Conservation (phyloP, 2,888 invertebrate species). For the Steinernema hermaphroditum region DNA sequence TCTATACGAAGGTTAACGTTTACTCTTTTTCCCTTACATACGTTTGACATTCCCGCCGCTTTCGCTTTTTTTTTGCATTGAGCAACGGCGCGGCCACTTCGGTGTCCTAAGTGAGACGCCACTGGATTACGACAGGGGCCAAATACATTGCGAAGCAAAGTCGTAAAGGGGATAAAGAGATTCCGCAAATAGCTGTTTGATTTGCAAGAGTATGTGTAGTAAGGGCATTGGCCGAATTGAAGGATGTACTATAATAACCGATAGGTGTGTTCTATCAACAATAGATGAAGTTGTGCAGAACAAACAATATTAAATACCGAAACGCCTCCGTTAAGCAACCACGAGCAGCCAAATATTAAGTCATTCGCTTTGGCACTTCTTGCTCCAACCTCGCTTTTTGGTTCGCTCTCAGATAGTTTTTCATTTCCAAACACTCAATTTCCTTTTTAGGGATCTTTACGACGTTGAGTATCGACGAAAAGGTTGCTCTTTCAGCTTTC, state of each 20-base stretch:
- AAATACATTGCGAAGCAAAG: background rate
- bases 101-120: background rate
- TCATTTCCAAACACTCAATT: constrained; percentile 30
- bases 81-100: background rate
- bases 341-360: too few relatives aligned
- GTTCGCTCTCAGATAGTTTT: constrained; percentile 16
- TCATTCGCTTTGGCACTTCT: too few relatives aligned
- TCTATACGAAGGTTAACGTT: constrained; percentile 38
- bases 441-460: constrained; percentile 31
- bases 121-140: constrained; percentile 16
- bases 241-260: too few relatives aligned
- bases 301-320: too few relatives aligned
- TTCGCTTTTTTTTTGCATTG: background rate
- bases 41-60: background rate
- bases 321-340: too few relatives aligned
- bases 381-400: background rate
- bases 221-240: too few relatives aligned
- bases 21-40: background rate
- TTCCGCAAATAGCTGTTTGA: constrained; percentile 24
- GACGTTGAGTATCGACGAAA: constrained; percentile 31
- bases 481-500: constrained; percentile 29
- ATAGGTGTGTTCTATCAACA: too few relatives aligned
- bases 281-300: too few relatives aligned
- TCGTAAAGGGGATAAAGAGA: constrained; percentile 29
- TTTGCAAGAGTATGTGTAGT: constrained; percentile 6